Base-by-base conservation (phyloP, 2,113 vertebrate genomes). In the Chionis minor region DNA sequence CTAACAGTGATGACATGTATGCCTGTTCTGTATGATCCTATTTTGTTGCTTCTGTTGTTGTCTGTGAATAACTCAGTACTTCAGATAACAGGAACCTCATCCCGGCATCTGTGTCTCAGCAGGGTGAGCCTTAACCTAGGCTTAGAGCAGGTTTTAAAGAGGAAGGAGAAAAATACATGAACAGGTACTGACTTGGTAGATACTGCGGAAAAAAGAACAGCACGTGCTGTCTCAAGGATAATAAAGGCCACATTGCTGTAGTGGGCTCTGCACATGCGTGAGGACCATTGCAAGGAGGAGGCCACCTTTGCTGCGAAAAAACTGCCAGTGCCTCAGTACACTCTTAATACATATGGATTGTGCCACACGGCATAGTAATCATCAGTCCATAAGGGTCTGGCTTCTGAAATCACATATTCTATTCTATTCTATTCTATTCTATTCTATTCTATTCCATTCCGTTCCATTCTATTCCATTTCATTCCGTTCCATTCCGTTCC, bases 31-130 rank as follows among this genome's bases (percentile, higher is more conserved):
- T 51, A 59, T 71, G 82, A 96, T 92, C 86, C 84, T 81, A 52
- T 93, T 95, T 95, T 72, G 55, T 74, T 93, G 85, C 67, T 95
- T 94, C 90, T 90, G 81, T 81, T 90, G 47, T 77, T 97, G 91
- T 81, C 90, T 94, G 35, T 59, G 75, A 97, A 54, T 32, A 73
- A 12, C 45, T 66, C 72, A 77, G 74, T 80, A 72, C 73, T 92
- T 84, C 73, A 92, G 74, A 94, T 90, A 97, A 97, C 78, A 78
- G 75, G 61, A 79, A 69, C 61, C 54, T 92, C 89, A 96, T 94
- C 91, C 82, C 93, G 92, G 30, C 85, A 91, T 97, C 95, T 96
- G 84, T 94, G 80, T 96, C 88, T 97, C 87, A 95, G 86, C 73
- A 86, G 81, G 80, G 45, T 85, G 62, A 90, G 49, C 45, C 93